Conservation (phyloP, 1,140 invertebrate species). For the Anthonomus grandis region DNA sequence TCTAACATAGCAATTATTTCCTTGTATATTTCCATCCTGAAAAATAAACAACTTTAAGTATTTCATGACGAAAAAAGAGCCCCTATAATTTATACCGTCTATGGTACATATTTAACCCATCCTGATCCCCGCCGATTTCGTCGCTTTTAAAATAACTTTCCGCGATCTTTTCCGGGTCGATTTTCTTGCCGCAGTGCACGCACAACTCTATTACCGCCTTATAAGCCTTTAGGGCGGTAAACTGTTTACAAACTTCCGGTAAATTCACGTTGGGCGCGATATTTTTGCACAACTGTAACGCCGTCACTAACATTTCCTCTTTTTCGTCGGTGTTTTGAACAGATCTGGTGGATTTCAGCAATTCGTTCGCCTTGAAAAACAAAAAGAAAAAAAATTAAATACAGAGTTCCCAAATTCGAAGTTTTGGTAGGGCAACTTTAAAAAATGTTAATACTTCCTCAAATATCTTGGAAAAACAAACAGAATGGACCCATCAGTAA, state of each 20-base stretch:
- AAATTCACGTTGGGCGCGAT: constrained; percentile 79
- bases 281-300: constrained; percentile 82
- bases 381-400: constrained; percentile 41
- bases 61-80: constrained; percentile 63
- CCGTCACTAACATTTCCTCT: constrained; percentile 70
- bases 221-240: constrained; percentile 75
- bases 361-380: constrained; percentile 90
- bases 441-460: no score
- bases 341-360: constrained; percentile 74
- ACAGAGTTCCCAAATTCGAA: no score
- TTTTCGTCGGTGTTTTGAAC: constrained; percentile 66
- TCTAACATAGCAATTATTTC: constrained; percentile 79
- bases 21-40: constrained; percentile 84
- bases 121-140: constrained; percentile 63
- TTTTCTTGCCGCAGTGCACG: constrained; percentile 74
- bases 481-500: neutral
- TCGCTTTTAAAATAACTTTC: constrained; percentile 87
- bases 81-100: constrained; percentile 53
- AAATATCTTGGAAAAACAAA: no score
- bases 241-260: constrained; percentile 71
- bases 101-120: constrained; percentile 67
- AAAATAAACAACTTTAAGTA: constrained; percentile 10
- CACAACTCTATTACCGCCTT: constrained; percentile 87
- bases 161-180: constrained; percentile 86
- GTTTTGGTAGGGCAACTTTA: no score